Base-by-base conservation (phyloP, 2,888 invertebrate genomes). In the Mythimna loreyi region DNA sequence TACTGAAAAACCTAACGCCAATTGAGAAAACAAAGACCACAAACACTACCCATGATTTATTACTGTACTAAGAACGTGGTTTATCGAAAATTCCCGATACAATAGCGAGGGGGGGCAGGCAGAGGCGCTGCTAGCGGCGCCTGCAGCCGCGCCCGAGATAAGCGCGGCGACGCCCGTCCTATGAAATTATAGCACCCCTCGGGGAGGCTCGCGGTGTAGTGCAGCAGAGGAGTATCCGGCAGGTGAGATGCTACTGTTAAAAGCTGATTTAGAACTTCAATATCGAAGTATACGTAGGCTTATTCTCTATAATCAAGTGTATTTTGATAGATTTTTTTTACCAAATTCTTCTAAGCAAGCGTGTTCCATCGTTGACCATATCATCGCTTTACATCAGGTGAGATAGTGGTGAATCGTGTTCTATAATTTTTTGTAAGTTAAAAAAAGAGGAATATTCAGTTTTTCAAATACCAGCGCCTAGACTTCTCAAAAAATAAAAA, bases 121-220 rank as follows among this genome's bases (percentile, higher is more conserved):
- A 84, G 86, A 94, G 94, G 94, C 93, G 94, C 90, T 92, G 91
- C 85, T 89, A 82, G 87, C 89, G 94, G 93, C 93, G 94, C 94
- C 94, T 94, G 92, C 88, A 93, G 88, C 91, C 92, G 91, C 93
- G 93, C 93, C 92, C 93, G 91, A 92, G 94, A 94, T 94, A 95
- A 94, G 94, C 94, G 94, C 90, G 92, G 91, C 94, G 93, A 93
- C 94, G 93, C 94, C 93, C 94, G 94, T 93, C 93, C 94, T 93
- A 93, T 93, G 92, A 92, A 94, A 94, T 94, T 94, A 94, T 94
- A 91, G 92, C 93, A 89, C 94, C 93, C 89, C 91, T 90, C 83
- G 62, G 70, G 71, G 56, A 40, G 85, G 85, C 86, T 84, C 73
- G 75, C 70, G 77, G 86, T 85, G 71, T 0, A 58, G 85, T 86